Evolutionary conservation across 2,888 invertebrate species (phyloP).

Genomic region (Drosophila prolongata): DNA sequence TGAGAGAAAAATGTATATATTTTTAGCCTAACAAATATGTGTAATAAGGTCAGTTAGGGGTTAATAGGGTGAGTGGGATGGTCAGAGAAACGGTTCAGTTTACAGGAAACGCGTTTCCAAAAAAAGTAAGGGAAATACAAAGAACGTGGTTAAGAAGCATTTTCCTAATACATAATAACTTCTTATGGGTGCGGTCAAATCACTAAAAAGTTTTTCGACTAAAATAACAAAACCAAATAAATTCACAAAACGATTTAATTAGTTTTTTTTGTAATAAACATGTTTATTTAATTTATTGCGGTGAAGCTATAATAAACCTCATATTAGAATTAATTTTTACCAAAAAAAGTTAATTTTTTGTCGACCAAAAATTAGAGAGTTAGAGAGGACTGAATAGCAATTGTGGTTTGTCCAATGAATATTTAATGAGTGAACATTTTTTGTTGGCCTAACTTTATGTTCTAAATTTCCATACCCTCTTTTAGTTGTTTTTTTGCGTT

Average conservation of each 20-base stretch:
- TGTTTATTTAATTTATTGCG: too few species aligned
- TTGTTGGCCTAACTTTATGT: conserved; percentile 9
- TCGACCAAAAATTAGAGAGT: too few species aligned
- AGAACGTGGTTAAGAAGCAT: conserved; percentile 32
- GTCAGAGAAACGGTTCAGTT: conserved; percentile 23
- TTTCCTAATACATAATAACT: conserved; percentile 40
- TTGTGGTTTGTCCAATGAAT: conserved; percentile 3
- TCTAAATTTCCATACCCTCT: neutral
- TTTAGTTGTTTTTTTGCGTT: neutral
- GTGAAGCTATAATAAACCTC: too few species aligned
- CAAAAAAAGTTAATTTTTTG: too few species aligned
- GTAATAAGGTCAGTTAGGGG: too few species aligned
- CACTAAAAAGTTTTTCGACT: too few species aligned
- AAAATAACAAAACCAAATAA: too few species aligned
- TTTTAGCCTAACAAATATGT: conserved; percentile 36
- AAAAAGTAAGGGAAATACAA: neutral
- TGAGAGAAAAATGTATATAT: conserved; percentile 21
- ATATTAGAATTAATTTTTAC: too few species aligned
- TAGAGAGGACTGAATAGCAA: too few species aligned
- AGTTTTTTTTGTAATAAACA: too few species aligned
- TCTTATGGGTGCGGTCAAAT: conserved; percentile 2
- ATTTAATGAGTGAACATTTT: conserved; percentile 14
- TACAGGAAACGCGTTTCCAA: conserved; percentile 63
- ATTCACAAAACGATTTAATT: too few species aligned
- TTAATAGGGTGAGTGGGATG: too few species aligned